Conservation (phyloP, 2,113 vertebrate species). For the Micronisus gabar region DNA sequence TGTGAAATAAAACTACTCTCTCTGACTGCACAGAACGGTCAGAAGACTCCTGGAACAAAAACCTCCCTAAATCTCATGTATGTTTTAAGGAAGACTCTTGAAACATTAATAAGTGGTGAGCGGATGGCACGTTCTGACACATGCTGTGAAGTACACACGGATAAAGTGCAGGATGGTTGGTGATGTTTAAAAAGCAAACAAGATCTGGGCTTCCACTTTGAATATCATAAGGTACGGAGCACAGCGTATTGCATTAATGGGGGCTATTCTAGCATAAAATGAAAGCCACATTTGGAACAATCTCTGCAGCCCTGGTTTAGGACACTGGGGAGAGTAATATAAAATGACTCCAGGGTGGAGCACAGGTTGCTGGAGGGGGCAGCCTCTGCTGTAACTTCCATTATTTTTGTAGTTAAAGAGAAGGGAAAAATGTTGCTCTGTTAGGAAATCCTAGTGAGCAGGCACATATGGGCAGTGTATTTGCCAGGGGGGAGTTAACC, state of each 20-base stretch:
- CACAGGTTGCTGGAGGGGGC: neutral
- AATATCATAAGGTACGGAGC: neutral
- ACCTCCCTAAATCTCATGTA: constrained; percentile 10
- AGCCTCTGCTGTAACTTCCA: neutral
- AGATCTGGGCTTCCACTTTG: neutral
- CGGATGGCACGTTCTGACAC: neutral
- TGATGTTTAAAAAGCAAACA: constrained; percentile 1
- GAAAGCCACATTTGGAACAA: constrained; percentile 4
- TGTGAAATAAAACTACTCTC: constrained; percentile 24
- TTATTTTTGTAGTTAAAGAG: neutral
- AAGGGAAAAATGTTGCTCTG: neutral
- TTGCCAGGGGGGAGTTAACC: neutral
- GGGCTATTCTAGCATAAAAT: constrained; percentile 20
- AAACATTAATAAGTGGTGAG: neutral
- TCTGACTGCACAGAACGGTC: neutral
- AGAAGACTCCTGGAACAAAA: constrained; percentile 30
- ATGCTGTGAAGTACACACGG: neutral
- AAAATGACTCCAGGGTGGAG: constrained; percentile 15
- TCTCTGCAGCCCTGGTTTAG: neutral
- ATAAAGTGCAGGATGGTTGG: neutral
- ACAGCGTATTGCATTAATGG: neutral
- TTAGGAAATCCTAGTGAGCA: neutral
- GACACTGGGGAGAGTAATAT: neutral
- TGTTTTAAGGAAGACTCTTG: constrained; percentile 39
- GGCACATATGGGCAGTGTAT: neutral